Percentiles rank a stretch among this genome's conserved stretches.
Evolutionary conservation across 2,888 invertebrate genomes (phyloP).

Genomic region (Nemotelus pantherinus): DNA sequence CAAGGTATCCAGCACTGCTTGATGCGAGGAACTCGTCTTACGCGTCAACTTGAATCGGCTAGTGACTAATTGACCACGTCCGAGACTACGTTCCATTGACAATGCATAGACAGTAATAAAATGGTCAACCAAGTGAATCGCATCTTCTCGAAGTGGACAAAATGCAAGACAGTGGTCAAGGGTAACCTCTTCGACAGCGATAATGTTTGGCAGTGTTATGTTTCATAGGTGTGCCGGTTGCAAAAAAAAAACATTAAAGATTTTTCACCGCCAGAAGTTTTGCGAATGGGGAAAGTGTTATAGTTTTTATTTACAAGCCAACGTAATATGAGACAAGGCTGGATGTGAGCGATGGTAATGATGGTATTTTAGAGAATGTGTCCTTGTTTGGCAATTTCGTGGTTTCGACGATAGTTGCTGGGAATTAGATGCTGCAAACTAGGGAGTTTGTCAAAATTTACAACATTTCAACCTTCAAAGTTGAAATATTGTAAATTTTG

Average conservation of each 20-base stretch:
- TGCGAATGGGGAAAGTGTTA: background rate
- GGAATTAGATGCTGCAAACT: no score
- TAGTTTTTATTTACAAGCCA: constrained; percentile 2
- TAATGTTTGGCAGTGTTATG: background rate
- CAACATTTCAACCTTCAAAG: no score
- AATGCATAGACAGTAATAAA: no score
- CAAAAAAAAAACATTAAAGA: no score
- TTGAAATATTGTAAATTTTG: no score
- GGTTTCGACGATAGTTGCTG: no score
- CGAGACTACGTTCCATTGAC: no score
- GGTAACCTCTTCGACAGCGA: background rate
- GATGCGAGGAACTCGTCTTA: background rate
- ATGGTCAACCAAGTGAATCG: no score
- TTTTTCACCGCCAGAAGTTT: no score
- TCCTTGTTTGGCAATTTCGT: no score
- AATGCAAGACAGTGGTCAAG: background rate
- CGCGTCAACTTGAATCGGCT: background rate
- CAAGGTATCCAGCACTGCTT: background rate
- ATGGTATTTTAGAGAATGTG: no score
- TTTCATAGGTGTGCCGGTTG: background rate
- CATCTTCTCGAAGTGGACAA: background rate
- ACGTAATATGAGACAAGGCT: constrained; percentile 7
- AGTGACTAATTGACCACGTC: background rate
- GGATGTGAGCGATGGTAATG: background rate
- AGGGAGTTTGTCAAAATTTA: no score